Percentiles rank a stretch among this genome's conserved stretches.
These are phyloP conservation scores for Eunapius fragilis DNA, from an alignment of 37 sponge, comb jelly and placozoan genomes.

Conservation along the genomic window DNA sequence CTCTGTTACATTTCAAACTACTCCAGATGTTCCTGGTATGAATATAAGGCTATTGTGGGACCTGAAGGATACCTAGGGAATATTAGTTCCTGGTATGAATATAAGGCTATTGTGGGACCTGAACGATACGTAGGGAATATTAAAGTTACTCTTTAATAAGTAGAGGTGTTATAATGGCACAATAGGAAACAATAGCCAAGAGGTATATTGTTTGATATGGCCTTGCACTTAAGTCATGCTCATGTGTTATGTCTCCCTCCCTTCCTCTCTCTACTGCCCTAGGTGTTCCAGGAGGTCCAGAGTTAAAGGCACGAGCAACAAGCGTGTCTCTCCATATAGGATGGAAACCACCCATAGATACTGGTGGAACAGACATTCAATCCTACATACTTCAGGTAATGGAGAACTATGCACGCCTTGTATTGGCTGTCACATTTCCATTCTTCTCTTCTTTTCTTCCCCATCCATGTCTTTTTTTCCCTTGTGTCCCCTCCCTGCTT, in stretches of 20 bases:
- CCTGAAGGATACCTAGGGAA: no score
- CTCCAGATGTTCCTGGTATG: slow-evolving; percentile 28
- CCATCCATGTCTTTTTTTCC: neutral
- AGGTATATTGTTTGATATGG: neutral
- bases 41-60: no score
- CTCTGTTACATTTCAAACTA: slow-evolving; percentile 26
- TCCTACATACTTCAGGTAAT: slow-evolving; percentile 15
- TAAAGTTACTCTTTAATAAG: no score
- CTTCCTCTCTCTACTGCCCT: neutral
- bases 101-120: no score
- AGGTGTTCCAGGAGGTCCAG: slow-evolving; percentile 17
- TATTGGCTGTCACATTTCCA: no score
- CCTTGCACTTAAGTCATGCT: neutral
- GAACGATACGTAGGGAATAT: no score
- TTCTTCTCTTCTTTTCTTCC: no score
- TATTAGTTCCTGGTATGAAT: no score
- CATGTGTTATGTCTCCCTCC: neutral
- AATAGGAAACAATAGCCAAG: no score
- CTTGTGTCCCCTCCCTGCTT: neutral
- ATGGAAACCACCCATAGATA: slow-evolving; percentile 42
- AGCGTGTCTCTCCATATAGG: slow-evolving; percentile 22
- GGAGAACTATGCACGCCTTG: no score
- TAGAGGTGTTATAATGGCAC: no score
- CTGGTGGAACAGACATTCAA: slow-evolving; percentile 19
- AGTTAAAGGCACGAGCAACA: slow-evolving; percentile 23